Evolutionary conservation across 2,888 invertebrate species (phyloP).

Genomic region (Spilarctia lutea): DNA sequence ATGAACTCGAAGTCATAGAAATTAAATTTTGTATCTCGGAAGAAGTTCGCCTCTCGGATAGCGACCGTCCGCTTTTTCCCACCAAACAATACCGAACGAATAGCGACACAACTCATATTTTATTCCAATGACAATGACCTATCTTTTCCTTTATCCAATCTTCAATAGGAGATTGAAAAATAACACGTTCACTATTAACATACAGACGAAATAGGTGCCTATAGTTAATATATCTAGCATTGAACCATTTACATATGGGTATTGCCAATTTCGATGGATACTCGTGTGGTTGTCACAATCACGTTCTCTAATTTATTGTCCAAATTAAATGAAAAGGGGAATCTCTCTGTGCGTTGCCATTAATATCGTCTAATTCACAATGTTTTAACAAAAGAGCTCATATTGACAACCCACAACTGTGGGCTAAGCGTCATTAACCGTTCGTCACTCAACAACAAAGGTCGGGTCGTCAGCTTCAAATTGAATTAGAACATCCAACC

Average conservation of each 20-base stretch:
- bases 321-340: slow-evolving; percentile 65
- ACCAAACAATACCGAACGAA: slow-evolving; percentile 72
- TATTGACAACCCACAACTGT: slow-evolving; percentile 57
- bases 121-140: slow-evolving; percentile 76
- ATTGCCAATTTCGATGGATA: slow-evolving; percentile 51
- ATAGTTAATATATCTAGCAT: slow-evolving; percentile 36
- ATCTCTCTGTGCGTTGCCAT: slow-evolving; percentile 65
- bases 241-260: slow-evolving; percentile 28
- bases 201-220: slow-evolving; percentile 34
- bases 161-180: slow-evolving; percentile 67
- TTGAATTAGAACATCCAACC: slow-evolving; percentile 76
- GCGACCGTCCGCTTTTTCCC: slow-evolving; percentile 68
- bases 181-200: slow-evolving; percentile 54
- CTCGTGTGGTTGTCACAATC: slow-evolving; percentile 52
- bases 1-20: slow-evolving; percentile 75
- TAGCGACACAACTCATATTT: slow-evolving; percentile 77
- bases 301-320: slow-evolving; percentile 61
- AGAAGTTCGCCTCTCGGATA: slow-evolving; percentile 63
- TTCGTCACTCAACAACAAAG: slow-evolving; percentile 73
- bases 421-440: slow-evolving; percentile 68
- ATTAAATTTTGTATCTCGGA: slow-evolving; percentile 77
- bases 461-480: slow-evolving; percentile 73
- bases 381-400: slow-evolving; percentile 67
- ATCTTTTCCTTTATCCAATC: slow-evolving; percentile 72
- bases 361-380: slow-evolving; percentile 73